These are phyloP conservation scores for Harmothoe impar DNA, from an alignment of 2,888 invertebrate genomes.

Conservation along the genomic window DNA sequence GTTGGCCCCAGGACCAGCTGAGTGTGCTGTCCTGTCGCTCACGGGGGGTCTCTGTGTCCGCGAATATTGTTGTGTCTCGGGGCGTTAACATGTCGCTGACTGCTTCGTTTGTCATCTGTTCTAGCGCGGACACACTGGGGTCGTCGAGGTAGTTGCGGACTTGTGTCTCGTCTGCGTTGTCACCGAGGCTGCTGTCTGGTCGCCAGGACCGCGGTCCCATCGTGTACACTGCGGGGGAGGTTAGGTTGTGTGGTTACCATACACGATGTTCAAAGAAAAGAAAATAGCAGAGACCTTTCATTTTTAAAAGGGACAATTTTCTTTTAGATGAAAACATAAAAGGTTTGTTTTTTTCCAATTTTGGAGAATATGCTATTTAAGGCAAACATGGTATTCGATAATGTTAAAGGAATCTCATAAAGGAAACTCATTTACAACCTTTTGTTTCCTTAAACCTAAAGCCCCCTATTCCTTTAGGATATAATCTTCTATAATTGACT, in stretches of 20 bases:
- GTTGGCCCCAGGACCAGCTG: constrained; percentile 36
- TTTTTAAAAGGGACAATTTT: no score
- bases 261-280: background rate
- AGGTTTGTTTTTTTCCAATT: constrained; percentile 70
- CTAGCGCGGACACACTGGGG: background rate
- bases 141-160: constrained; percentile 65
- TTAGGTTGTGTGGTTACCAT: background rate
- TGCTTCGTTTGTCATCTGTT: background rate
- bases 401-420: background rate
- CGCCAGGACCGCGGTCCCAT: constrained; percentile 81
- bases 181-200: constrained; percentile 79
- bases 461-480: background rate
- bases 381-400: background rate
- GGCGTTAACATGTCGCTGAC: background rate
- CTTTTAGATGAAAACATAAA: constrained; percentile 21
- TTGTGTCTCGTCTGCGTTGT: constrained; percentile 69
- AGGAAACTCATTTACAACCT: background rate
- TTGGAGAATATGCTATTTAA: no score
- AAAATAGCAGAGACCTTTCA: no score
- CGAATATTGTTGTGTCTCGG: background rate
- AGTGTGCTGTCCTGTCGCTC: background rate
- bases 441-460: background rate
- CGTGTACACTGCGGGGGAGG: constrained; percentile 76
- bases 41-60: background rate
- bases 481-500: no score